These are phyloP conservation scores for Eupleurogrammus muticus DNA, from an alignment of 2,797 vertebrate species.

Conservation along the genomic window DNA sequence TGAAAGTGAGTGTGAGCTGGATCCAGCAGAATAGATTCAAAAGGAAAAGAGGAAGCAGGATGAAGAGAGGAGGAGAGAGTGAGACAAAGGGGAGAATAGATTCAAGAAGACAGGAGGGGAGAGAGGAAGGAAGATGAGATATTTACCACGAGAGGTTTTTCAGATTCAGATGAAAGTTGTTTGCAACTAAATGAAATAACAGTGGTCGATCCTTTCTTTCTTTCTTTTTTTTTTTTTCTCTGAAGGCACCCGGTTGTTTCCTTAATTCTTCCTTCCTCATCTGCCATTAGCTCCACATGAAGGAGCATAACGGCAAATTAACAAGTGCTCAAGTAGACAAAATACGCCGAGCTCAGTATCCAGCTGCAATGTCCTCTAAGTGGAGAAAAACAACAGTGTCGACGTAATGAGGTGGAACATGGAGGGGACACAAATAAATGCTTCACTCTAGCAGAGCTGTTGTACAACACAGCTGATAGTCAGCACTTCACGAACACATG, in stretches of 20 bases:
- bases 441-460: constrained; percentile 70
- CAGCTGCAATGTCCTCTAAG: constrained; percentile 74
- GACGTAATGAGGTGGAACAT: constrained; percentile 81
- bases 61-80: neutral
- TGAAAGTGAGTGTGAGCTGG: constrained; percentile 12
- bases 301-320: constrained; percentile 67
- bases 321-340: constrained; percentile 58
- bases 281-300: constrained; percentile 66
- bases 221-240: too few relatives aligned
- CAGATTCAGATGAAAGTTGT: neutral
- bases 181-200: constrained; percentile 1
- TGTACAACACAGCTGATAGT: constrained; percentile 72
- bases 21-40: neutral
- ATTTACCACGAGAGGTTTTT: neutral
- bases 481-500: constrained; percentile 73
- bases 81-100: constrained; percentile 30
- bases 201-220: neutral
- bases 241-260: constrained; percentile 25
- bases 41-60: neutral
- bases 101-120: constrained; percentile 30
- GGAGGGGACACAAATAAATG: constrained; percentile 73
- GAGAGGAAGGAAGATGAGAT: constrained; percentile 8
- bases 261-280: constrained; percentile 42
- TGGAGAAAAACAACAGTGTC: constrained; percentile 69
- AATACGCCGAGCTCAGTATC: constrained; percentile 68